phyloP scores from a whole-genome alignment of 30 jellyfish, hydroid and myxozoan genomes.

The Hydractinia symbiolongicarpus region DNA sequence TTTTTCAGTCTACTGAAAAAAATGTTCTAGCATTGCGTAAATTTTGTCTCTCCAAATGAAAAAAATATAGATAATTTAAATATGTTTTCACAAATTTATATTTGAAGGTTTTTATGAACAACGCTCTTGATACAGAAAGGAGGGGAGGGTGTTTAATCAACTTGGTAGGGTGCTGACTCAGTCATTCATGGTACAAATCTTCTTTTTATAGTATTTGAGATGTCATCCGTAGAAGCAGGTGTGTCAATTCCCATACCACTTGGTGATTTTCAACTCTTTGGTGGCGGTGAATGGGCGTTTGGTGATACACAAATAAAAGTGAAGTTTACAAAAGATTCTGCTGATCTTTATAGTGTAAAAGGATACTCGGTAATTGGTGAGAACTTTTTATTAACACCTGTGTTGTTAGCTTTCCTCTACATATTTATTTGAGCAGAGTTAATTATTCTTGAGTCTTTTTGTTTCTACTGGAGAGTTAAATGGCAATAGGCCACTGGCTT shows the following conservation, averaged over 20 bases:
- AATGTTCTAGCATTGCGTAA: too few relatives aligned
- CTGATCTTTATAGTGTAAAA: constrained; percentile 46
- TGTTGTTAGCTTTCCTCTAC: too few relatives aligned
- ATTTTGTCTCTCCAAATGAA: too few relatives aligned
- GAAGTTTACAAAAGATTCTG: constrained; percentile 47
- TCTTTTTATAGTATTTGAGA: constrained; percentile 36
- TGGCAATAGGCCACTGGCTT: too few relatives aligned
- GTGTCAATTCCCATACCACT: constrained; percentile 83
- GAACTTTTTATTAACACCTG: not conserved
- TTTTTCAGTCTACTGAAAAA: too few relatives aligned
- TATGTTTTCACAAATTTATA: too few relatives aligned
- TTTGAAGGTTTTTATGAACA: too few relatives aligned
- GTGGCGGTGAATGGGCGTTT: constrained; percentile 67
- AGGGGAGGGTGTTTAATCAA: not conserved
- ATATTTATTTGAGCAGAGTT: too few relatives aligned
- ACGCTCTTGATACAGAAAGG: not conserved
- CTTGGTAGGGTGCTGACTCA: not conserved
- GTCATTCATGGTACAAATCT: not conserved
- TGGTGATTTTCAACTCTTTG: constrained; percentile 84
- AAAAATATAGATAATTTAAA: too few relatives aligned
- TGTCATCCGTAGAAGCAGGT: constrained; percentile 67
- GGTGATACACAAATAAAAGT: constrained; percentile 47
- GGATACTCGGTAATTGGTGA: constrained; percentile 67
- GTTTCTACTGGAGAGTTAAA: too few relatives aligned
- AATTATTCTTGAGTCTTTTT: too few relatives aligned